Evolutionary conservation across 2,113 vertebrate species (phyloP), one percentile per base, ranked within the genome.

Genomic region (Elachura formosa): DNA sequence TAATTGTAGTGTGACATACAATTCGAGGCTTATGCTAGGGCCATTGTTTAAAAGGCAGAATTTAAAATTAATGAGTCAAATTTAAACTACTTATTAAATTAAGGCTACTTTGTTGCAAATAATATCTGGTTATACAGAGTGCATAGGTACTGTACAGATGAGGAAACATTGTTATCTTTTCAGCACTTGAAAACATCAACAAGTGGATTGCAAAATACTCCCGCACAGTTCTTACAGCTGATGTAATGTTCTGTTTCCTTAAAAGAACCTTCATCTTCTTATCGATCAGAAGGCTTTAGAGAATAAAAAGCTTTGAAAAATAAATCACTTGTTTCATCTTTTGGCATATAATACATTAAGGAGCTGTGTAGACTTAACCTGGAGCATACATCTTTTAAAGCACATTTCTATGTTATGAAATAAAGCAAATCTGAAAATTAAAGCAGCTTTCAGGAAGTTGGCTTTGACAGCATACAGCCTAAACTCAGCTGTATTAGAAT

Each of bases 191-290:
- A 81, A 85, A 84, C 74, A 75, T 94, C 73, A 94, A 64, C 83
- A 93, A 75, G 66, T 79, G 33, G 38, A 94, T 95, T 94, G 84
- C 55, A 43, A 82, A 95, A 85, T 71, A 83, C 78, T 93, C 89
- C 66, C 38, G 34, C 33, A 18, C 12, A 43, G 46, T 84, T 94
- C 67, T 76, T 79, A 19, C 5, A 77, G 63, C 28, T 93, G 75
- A 92, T 64, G 77, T 46, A 75, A 87, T 75, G 11, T 54, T 79
- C 69, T 82, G 22, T 71, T 89, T 90, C 82, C 48, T 80, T 87
- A 56, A 87, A 75, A 75, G 66, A 82, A 38, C 49, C n/a, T 64
- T 51, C 10, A 41, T 76, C 33, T 43, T 74, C 63, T 52, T 91
- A 84, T 82, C 76, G 49, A 87, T 94, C 11, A 41, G 34, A 90